phyloP scores from a whole-genome alignment of 2,113 vertebrate genomes.

The Rhinoptilus africanus region DNA sequence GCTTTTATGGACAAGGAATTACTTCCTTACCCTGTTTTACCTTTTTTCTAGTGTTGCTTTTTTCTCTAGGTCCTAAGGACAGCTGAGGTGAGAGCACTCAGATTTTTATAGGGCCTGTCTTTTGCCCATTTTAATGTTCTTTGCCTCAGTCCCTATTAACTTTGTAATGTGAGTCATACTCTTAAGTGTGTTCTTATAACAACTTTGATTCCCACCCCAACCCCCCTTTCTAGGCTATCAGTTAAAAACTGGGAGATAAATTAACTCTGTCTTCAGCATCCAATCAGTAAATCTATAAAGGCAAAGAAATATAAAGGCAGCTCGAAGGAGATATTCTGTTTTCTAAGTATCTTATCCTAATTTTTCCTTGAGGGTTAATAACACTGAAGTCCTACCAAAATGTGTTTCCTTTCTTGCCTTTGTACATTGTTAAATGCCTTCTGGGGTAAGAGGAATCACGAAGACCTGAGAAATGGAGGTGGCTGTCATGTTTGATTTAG shows the following conservation, averaged over 20 bases:
- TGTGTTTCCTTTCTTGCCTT: background rate
- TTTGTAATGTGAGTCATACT: background rate
- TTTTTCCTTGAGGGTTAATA: background rate
- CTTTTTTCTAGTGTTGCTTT: background rate
- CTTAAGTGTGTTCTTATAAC: background rate
- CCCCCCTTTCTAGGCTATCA: background rate
- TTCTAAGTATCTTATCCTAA: background rate
- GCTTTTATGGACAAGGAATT: background rate
- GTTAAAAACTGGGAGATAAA: constrained; percentile 2
- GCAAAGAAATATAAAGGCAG: background rate
- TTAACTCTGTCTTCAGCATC: background rate
- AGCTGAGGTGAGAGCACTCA: background rate
- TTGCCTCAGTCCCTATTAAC: background rate
- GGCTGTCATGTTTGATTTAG: constrained; percentile 8
- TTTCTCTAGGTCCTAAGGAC: background rate
- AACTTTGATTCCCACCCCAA: background rate
- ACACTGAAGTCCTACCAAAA: background rate
- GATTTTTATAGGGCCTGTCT: background rate
- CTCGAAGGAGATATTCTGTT: background rate
- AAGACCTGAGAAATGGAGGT: background rate
- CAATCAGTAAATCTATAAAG: background rate
- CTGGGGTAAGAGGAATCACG: background rate
- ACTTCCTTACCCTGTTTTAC: background rate
- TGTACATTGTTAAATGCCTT: background rate
- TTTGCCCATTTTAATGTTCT: background rate